Conservation (phyloP, 2,113 vertebrate genomes). For the Setophaga petechia region DNA sequence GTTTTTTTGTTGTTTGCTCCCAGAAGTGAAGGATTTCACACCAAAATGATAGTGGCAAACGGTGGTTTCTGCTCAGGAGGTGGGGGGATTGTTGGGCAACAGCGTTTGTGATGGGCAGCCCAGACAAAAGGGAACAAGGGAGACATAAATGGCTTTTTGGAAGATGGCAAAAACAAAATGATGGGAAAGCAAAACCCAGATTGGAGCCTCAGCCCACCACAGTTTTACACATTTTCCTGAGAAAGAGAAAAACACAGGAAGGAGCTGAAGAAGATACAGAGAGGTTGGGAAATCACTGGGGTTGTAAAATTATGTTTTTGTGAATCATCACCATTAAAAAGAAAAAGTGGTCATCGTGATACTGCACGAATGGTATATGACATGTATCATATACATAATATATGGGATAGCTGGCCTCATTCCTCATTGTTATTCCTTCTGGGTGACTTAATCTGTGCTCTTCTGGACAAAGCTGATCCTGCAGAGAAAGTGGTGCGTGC, state of each 20-base stretch:
- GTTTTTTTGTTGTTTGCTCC: background rate
- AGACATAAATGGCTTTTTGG: background rate
- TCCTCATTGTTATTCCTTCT: background rate
- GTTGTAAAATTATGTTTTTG: background rate
- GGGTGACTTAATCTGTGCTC: background rate
- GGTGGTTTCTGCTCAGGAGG: background rate
- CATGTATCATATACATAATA: background rate
- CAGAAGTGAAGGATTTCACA: background rate
- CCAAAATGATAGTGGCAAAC: background rate
- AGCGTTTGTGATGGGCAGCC: background rate
- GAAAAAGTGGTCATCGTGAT: background rate
- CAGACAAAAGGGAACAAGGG: background rate
- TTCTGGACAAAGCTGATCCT: background rate
- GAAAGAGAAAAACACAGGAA: background rate
- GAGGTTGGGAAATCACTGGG: background rate
- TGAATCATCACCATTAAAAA: background rate
- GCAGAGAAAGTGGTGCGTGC: background rate
- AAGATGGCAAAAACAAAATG: background rate
- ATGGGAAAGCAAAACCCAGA: background rate
- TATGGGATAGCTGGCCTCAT: background rate
- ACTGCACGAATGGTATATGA: background rate
- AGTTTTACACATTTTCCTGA: background rate
- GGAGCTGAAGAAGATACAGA: background rate
- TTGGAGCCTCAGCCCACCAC: fast-evolving
- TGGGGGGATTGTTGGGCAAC: background rate